Evolutionary conservation across 2,113 vertebrate genomes (phyloP), one percentile per base, ranked within the genome.

Genomic region (Dipodomys merriami): DNA sequence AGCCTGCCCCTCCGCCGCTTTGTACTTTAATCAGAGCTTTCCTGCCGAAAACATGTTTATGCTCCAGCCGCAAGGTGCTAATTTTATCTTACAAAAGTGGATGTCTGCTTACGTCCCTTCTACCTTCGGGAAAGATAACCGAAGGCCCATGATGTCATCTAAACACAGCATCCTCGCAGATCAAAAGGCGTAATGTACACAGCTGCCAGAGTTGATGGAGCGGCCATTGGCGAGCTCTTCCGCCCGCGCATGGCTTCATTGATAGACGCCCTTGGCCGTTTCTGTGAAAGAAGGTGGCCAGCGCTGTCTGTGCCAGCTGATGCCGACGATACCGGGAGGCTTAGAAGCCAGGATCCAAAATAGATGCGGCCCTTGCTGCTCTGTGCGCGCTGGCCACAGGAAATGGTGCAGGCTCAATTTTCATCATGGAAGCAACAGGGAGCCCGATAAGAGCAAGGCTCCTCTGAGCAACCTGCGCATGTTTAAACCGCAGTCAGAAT

Each of bases 171-270:
- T 98, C 97, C 96, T 88, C 93, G 25, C 96, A 98, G 98, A 98
- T 98, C 98, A 98, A 98, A 98, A 96, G 22, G 90, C 95, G 1
- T 95, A 98, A 97, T 98, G 97, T 98, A 98, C 79, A 98, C 98
- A 98, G 97, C 94, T 98, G 98, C 98, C 98, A 98, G 69, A 86
- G 95, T 96, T 98, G 98, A 98, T 98, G 97, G 98, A 98, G 97
- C 96, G 93, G 97, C 98, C 97, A 97, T 97, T 97, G 98, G 97
- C 22, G 73, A 86, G 95, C 93, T 29, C 97, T 98, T 98, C 98
- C 98, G 97, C 93, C 90, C 83, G 4, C 95, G 97, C 95, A 25
- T 97, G 98, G 97, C 96, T 94, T 89, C 97, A 96, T 97, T 98
- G 98, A 98, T 98, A 98, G 95, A 96, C 97, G 81, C 92, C 60